These are phyloP conservation scores for Poecilia latipinna DNA, from an alignment of 2,113 vertebrate genomes.

Conservation along the genomic window DNA sequence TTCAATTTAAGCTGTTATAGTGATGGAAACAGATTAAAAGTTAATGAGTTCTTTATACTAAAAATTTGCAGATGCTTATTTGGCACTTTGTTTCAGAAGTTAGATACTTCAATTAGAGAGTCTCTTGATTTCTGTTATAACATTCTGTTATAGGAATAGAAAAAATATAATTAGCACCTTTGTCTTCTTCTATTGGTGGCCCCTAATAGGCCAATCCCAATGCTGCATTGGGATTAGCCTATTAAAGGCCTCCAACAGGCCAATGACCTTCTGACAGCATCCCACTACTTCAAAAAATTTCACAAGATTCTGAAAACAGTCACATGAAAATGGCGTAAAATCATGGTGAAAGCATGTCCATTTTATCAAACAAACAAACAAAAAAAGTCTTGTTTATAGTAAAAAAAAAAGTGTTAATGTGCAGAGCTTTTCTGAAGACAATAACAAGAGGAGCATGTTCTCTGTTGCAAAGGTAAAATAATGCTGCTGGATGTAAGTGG, in stretches of 20 bases:
- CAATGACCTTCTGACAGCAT: too few relatives aligned
- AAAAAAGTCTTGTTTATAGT: background rate
- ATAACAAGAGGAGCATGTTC: conserved; percentile 27
- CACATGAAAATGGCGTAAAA: too few relatives aligned
- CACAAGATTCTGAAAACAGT: too few relatives aligned
- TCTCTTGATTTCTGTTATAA: background rate
- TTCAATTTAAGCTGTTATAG: background rate
- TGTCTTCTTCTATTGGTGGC: background rate
- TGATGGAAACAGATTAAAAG: background rate
- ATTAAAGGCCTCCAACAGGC: background rate
- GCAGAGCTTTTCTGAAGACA: conserved; percentile 25
- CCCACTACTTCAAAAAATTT: too few relatives aligned
- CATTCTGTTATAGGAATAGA: background rate
- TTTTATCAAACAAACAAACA: conserved; percentile 34
- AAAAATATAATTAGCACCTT: background rate
- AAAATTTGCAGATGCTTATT: too few relatives aligned
- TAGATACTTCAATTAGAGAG: background rate
- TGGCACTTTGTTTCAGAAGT: too few relatives aligned
- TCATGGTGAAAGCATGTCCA: conserved; percentile 27
- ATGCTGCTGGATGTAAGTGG: conserved; percentile 47
- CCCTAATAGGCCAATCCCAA: background rate
- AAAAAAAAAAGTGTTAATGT: conserved; percentile 8
- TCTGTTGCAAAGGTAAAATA: conserved; percentile 45
- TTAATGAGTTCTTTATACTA: background rate
- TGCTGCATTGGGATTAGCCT: background rate